Conservation (phyloP, 2,888 invertebrate species). For the Tiphia femorata region DNA sequence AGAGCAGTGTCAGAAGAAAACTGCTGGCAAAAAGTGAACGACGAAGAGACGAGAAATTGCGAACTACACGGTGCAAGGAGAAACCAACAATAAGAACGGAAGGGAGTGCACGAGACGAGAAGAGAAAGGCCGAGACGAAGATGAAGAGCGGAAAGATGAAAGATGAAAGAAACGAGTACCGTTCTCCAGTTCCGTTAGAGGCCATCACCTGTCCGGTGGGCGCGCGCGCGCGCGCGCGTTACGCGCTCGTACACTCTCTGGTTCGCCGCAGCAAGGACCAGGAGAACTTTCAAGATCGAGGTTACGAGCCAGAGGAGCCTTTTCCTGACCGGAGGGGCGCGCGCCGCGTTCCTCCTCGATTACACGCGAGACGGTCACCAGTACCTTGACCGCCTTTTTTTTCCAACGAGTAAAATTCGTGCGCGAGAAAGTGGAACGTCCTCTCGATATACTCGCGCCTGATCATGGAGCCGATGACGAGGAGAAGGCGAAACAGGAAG, state of each 20-base stretch:
- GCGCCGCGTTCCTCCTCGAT: no score
- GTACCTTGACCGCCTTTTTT: no score
- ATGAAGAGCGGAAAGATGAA: conserved; percentile 18
- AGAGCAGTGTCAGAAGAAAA: no score
- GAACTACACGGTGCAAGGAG: no score
- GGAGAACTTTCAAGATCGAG: conserved; percentile 39
- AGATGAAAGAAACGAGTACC: conserved; percentile 40
- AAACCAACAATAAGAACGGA: no score
- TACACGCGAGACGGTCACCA: no score
- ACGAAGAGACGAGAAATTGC: no score
- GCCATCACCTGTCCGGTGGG: conserved; percentile 35
- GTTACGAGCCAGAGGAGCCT: conserved; percentile 33
- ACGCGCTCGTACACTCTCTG: neutral
- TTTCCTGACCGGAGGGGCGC: no score
- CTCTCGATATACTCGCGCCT: neutral
- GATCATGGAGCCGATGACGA: neutral
- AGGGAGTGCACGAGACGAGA: conserved; percentile 5
- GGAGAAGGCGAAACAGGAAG: conserved; percentile 3
- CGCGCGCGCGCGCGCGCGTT: neutral
- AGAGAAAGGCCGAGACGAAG: conserved; percentile 13
- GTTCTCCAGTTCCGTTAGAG: conserved; percentile 54
- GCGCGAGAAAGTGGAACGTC: neutral
- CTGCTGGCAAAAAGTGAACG: no score
- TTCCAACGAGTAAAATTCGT: neutral
- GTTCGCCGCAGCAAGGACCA: neutral